Base-by-base conservation (phyloP, 2,888 invertebrate genomes). In the Camptogramma bilineatum region DNA sequence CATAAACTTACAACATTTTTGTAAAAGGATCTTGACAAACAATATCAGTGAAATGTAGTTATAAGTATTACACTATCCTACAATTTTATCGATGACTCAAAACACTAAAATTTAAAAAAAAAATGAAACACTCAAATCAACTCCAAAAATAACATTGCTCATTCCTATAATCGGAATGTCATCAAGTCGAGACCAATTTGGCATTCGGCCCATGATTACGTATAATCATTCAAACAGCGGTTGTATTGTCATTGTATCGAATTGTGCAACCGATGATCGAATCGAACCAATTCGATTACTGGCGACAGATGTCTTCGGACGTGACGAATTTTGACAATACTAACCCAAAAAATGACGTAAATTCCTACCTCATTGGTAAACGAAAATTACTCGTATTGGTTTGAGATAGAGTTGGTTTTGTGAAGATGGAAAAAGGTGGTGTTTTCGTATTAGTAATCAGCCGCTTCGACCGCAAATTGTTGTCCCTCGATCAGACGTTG, bases 281-380 rank as follows among this genome's bases (percentile, higher is more conserved):
- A 85, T 84, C 86, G 80, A 84, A 80, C 77, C 84, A 81, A 85
- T 86, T 91, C 92, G 90, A 91, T 91, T 91, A 91, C 82, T 77
- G 87, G 87, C 91, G 92, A 93, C 92, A 93, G 92, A 91, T 93
- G 92, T 91, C 88, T 83, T 85, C 80, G 88, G 86, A 92, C 92
- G 92, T 93, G 92, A 93, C 92, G 92, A 93, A 92, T 93, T 91
- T 92, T 76, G 87, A 86, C 86, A 82, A 85, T 85, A 83, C 82
- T 78, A 78, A 70, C 68, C 73, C 73, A 74, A 39, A 79, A 77
- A 78, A 82, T 64, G 72, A 72, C 74, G 73, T 68, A 77, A 82
- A 73, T 68, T 73, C 71, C 73, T 16, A 16, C 0, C 44, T 4
- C 44, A 0, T 55, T 52, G 19, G 1, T 19, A 57, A 24, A 1